Conservation (phyloP, 2,797 vertebrate genomes). For the Carcharodon carcharias region DNA sequence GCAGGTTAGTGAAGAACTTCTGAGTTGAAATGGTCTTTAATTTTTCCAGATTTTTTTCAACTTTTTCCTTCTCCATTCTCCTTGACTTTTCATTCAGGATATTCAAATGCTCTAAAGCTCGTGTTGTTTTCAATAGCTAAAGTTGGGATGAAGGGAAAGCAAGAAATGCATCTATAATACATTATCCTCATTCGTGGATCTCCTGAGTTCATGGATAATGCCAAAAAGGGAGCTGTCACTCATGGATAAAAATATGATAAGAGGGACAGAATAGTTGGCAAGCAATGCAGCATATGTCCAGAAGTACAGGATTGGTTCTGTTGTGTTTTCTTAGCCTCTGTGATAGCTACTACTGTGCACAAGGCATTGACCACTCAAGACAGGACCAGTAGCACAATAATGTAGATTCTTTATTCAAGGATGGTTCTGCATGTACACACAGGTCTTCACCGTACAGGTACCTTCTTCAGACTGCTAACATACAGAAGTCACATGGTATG, state of each 20-base stretch:
- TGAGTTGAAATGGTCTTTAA: slow-evolving; percentile 38
- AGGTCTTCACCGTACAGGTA: neutral
- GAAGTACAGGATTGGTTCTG: neutral
- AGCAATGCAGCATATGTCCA: neutral
- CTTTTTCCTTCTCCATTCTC: slow-evolving; percentile 46
- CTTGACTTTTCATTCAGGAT: slow-evolving; percentile 41
- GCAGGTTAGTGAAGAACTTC: neutral
- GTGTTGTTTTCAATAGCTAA: slow-evolving; percentile 42
- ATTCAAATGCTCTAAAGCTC: slow-evolving; percentile 41
- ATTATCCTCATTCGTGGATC: neutral
- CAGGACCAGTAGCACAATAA: neutral
- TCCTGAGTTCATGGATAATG: neutral
- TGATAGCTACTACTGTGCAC: neutral
- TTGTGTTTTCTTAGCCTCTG: neutral
- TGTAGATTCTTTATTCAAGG: neutral
- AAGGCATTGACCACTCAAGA: neutral
- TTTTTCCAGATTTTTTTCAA: slow-evolving; percentile 36
- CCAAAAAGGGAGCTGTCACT: neutral
- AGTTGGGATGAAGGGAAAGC: neutral
- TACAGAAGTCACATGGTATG: neutral
- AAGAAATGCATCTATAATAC: neutral
- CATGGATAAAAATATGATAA: neutral
- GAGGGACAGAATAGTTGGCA: neutral
- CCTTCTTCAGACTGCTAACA: neutral
- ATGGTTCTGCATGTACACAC: neutral